Evolutionary conservation across 2,797 vertebrate genomes (phyloP).

Genomic region (Smutsia temminckii): DNA sequence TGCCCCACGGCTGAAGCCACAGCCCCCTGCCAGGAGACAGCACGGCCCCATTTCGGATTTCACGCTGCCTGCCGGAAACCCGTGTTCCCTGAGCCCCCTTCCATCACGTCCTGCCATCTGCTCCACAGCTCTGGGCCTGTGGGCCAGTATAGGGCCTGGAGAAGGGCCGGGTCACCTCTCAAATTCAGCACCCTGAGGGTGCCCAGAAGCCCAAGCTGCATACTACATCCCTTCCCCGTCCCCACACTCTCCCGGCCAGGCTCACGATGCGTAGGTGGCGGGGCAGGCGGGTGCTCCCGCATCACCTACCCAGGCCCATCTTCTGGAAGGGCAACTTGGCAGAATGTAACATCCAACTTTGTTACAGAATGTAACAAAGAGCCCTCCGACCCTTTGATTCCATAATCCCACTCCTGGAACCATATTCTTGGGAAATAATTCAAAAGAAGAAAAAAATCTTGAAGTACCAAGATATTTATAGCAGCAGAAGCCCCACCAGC

Average conservation of each 20-base stretch:
- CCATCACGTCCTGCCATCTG: neutral
- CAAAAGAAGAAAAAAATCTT: neutral
- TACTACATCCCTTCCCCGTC: too few relatives aligned
- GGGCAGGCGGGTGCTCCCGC: accelerated
- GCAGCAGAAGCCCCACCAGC: neutral
- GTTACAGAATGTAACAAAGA: neutral
- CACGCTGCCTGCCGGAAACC: neutral
- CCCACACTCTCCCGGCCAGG: neutral
- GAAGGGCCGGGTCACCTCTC: neutral
- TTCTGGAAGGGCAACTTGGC: neutral
- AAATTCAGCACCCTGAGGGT: neutral
- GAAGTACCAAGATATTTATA: neutral
- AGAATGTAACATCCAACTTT: neutral
- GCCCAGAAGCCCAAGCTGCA: too few relatives aligned
- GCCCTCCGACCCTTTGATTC: neutral
- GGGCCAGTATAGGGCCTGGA: accelerated
- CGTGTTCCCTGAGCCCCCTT: neutral
- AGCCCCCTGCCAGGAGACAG: neutral
- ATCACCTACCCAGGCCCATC: accelerated
- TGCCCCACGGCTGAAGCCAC: neutral
- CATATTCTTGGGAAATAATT: neutral
- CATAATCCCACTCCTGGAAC: neutral
- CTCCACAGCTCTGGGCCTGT: accelerated
- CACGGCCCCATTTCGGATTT: accelerated
- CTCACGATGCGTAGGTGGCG: accelerated